Percentiles rank a stretch among this genome's conserved stretches.
Evolutionary conservation across 2,113 vertebrate species (phyloP).

Genomic region (Cariama cristata): DNA sequence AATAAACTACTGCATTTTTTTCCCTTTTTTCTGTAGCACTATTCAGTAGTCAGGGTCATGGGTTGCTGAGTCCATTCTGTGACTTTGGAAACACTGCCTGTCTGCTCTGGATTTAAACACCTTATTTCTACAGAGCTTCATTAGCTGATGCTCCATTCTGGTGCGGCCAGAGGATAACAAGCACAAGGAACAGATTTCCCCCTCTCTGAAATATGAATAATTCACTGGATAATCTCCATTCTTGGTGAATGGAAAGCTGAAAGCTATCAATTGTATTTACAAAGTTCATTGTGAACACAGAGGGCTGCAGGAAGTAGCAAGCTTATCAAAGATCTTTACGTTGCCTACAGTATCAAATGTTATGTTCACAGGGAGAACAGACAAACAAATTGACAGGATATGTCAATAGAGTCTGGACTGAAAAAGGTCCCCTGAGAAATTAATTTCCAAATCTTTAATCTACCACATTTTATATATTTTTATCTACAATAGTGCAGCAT

Average conservation of each 20-base stretch:
- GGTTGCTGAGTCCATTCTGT: neutral
- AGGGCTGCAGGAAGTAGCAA: constrained; percentile 32
- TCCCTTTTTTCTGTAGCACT: neutral
- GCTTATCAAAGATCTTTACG: constrained; percentile 20
- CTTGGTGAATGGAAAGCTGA: neutral
- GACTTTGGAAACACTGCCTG: neutral
- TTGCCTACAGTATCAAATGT: constrained; percentile 13
- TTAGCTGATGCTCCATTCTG: neutral
- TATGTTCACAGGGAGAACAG: constrained; percentile 24
- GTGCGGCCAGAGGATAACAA: neutral
- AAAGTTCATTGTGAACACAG: neutral
- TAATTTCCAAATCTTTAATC: neutral
- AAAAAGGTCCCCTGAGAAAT: constrained; percentile 9
- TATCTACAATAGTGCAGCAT: neutral
- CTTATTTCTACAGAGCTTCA: neutral
- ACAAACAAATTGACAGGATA: constrained; percentile 38
- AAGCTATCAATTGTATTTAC: neutral
- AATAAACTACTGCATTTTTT: neutral
- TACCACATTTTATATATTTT: neutral
- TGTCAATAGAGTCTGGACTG: constrained; percentile 13
- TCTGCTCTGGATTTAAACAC: neutral
- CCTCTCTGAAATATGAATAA: neutral
- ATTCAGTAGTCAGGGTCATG: neutral
- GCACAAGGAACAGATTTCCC: neutral
- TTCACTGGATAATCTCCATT: neutral